Base-by-base conservation (phyloP, 2,888 invertebrate species). In the Himalopsyche tibetana region DNA sequence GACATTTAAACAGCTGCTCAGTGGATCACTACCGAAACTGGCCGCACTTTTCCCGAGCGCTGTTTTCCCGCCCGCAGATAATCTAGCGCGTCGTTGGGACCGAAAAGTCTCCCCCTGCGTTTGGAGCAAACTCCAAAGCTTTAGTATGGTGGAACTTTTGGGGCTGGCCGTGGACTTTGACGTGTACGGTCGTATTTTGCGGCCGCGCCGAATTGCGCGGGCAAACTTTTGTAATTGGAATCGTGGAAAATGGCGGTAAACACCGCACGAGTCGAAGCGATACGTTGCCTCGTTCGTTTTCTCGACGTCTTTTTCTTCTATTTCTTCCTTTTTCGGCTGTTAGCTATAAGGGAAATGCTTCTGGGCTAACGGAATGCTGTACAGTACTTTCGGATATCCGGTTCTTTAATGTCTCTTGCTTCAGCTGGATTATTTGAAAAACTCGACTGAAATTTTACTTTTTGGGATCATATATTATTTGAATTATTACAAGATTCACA, bases 141-240 rank as follows among this genome's bases (percentile, higher is more conserved):
- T 36, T 36, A 19, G 74, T 12, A 36, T 74, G 36, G 74, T 15
- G 74, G 36, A 74, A 74, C 74, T 74, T 74, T 74, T 84, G 86
- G 63, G 86, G 84, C 69, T 81, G 51, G 63, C 69, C 86, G 19
- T 80, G 82, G 87, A 87, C 87, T 87, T 87, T 87, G 87, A 85
- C 84, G 85, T 74, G 36, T 85, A 87, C 85, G 83, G 82, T 84
- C 83, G 87, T 85, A 87, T 85, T 87, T 87, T 87, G 83, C 63
- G 85, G 82, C 84, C 69, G 85, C 69, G 42, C 83, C 40, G 84
- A 84, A 86, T 84, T 63, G 87, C 85, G 82, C 85, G 87, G 85
- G 84, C 82, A 85, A 87, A 87, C 87, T 87, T 87, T 87, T 87
- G 87, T 87, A 87, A 87, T 87, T 87, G 87, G 87, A 87, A 87